These are phyloP conservation scores for Laticauda colubrina DNA, from an alignment of 2,113 vertebrate genomes.

Conservation along the genomic window DNA sequence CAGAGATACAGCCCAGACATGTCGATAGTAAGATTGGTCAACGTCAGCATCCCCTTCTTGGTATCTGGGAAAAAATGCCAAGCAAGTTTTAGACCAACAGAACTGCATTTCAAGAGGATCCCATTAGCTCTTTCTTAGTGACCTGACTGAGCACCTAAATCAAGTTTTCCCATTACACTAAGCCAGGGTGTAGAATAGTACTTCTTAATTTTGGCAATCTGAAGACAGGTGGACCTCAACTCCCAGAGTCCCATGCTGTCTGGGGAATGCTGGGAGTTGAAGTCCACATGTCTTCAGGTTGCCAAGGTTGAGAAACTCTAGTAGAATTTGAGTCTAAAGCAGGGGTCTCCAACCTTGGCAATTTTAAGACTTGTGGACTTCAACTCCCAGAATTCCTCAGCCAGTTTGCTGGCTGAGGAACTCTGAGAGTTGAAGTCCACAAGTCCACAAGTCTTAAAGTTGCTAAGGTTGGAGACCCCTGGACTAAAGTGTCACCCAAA, in stretches of 20 bases:
- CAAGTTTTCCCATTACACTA: background rate
- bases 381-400: too few relatives aligned
- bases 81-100: background rate
- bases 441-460: too few relatives aligned
- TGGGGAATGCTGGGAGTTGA: background rate
- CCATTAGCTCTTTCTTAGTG: background rate
- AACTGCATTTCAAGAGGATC: background rate
- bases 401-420: too few relatives aligned
- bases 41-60: slow-evolving; percentile 70
- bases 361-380: background rate
- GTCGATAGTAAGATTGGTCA: slow-evolving; percentile 79
- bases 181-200: background rate
- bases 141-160: background rate
- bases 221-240: background rate
- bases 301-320: background rate
- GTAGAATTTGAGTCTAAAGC: background rate
- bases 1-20: slow-evolving; percentile 86
- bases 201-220: background rate
- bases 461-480: background rate
- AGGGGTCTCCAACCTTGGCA: background rate
- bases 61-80: slow-evolving; percentile 64
- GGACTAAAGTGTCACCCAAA: background rate
- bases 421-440: too few relatives aligned
- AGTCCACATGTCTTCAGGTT: background rate
- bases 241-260: background rate